Conservation (phyloP, 1,140 invertebrate species). For the Drosophila mojavensis region DNA sequence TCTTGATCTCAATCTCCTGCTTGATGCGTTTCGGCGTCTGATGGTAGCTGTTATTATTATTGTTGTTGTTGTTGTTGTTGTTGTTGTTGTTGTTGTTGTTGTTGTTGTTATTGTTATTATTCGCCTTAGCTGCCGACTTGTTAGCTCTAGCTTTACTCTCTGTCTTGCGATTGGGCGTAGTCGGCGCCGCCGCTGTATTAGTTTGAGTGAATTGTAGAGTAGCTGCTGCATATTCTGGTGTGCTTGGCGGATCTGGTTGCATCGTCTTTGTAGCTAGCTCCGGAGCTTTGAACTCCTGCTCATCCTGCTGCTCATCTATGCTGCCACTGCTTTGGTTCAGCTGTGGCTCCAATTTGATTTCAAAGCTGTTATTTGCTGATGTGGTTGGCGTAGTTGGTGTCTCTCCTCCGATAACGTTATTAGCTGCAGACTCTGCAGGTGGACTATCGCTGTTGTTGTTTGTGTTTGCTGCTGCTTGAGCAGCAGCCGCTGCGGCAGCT, state of each 20-base stretch:
- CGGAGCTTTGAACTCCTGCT: conserved; percentile 58
- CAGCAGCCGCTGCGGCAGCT: conserved; percentile 84
- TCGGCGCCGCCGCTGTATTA: conserved; percentile 26
- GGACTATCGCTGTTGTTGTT: conserved; percentile 61
- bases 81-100: conserved; percentile 52
- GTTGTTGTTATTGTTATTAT: conserved; percentile 60
- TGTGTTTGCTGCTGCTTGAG: conserved; percentile 49
- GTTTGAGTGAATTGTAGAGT: conserved; percentile 69
- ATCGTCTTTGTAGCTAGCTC: conserved; percentile 78
- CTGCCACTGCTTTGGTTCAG: conserved; percentile 67
- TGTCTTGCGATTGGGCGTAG: conserved; percentile 34
- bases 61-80: conserved; percentile 44
- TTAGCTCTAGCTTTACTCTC: conserved; percentile 42
- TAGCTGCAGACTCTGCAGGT: conserved; percentile 47
- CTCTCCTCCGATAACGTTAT: conserved; percentile 33
- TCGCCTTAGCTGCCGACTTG: conserved; percentile 53
- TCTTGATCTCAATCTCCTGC: conserved; percentile 82
- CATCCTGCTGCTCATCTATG: conserved; percentile 61
- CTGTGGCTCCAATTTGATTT: conserved; percentile 74
- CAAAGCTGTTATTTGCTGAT: conserved; percentile 68
- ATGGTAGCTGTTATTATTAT: conserved; percentile 68
- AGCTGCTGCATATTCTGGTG: conserved; percentile 79
- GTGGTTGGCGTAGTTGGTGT: conserved; percentile 65
- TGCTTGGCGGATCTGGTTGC: conserved; percentile 79
- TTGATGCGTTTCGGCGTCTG: conserved; percentile 78